A percentile compares a stretch with the other conserved stretches of the same genome.
Evolutionary conservation across 2,797 vertebrate genomes (phyloP).

Genomic region (Notamacropus eugenii): DNA sequence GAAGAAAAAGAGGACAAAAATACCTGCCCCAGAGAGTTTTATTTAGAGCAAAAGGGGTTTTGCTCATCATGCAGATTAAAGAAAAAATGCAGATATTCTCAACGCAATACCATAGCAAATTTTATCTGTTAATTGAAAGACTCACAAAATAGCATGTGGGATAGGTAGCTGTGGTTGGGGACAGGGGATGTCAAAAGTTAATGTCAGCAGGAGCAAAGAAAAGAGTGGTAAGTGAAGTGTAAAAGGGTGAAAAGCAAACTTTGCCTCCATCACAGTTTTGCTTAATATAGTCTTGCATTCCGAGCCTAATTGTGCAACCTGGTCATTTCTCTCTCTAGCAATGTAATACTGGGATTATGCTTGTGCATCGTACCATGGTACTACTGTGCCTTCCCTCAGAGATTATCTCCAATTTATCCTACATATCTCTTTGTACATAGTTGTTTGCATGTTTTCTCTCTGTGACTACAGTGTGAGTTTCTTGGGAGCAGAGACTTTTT

Average conservation of each 20-base stretch:
- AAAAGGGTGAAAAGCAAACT: neutral
- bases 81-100: conserved; percentile 18
- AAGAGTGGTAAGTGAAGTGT: neutral
- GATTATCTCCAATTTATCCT: neutral
- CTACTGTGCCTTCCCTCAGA: neutral
- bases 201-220: neutral
- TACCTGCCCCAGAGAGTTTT: neutral
- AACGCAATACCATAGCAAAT: neutral
- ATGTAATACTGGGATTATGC: neutral
- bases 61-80: neutral
- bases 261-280: neutral
- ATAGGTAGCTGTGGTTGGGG: fast-evolving
- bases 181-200: neutral
- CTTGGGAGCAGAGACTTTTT: neutral
- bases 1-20: neutral
- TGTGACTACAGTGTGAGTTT: neutral
- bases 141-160: neutral
- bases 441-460: neutral
- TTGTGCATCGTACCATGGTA: neutral
- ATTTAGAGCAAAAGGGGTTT: neutral
- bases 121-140: neutral
- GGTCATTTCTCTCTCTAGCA: neutral
- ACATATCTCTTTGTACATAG: neutral
- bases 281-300: neutral
- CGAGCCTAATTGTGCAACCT: neutral